Evolutionary conservation across 2,113 vertebrate species (phyloP).

Genomic region (Spheniscus mendiculus): DNA sequence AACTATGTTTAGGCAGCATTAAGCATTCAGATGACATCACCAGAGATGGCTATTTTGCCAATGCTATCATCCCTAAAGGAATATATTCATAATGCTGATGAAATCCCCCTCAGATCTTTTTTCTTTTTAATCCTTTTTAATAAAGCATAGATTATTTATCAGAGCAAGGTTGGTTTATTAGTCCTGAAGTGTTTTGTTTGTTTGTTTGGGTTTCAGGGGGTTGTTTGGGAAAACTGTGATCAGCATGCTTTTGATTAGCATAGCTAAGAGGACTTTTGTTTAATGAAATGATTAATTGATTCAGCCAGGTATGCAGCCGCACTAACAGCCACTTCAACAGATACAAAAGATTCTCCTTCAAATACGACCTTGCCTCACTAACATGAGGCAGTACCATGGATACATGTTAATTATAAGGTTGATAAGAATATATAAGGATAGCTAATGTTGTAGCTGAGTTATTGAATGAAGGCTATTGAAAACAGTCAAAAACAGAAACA

Average conservation of each 20-base stretch:
- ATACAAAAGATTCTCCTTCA: slow-evolving; percentile 38
- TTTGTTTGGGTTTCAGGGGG: neutral
- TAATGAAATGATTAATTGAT: slow-evolving; percentile 66
- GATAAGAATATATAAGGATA: neutral
- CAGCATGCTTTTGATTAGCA: slow-evolving; percentile 23
- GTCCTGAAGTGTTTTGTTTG: slow-evolving; percentile 7
- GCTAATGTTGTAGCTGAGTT: neutral
- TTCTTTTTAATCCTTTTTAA: neutral
- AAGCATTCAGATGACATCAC: neutral
- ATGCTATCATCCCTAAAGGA: neutral
- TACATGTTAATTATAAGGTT: slow-evolving; percentile 46
- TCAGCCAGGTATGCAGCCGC: slow-evolving; percentile 11
- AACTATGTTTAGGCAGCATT: neutral
- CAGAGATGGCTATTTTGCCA: neutral
- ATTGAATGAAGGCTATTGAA: neutral
- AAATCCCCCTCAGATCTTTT: neutral
- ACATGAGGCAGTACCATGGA: slow-evolving; percentile 27
- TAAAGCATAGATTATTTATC: neutral
- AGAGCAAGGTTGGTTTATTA: neutral
- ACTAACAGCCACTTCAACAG: slow-evolving; percentile 25
- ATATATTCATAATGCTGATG: neutral
- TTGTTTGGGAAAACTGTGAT: neutral
- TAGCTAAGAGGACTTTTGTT: neutral
- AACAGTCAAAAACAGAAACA: neutral
- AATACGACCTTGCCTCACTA: neutral